Evolutionary conservation across 2,113 vertebrate species (phyloP), one percentile per base, ranked within the genome.

Genomic region (Nycticryphes semicollaris): DNA sequence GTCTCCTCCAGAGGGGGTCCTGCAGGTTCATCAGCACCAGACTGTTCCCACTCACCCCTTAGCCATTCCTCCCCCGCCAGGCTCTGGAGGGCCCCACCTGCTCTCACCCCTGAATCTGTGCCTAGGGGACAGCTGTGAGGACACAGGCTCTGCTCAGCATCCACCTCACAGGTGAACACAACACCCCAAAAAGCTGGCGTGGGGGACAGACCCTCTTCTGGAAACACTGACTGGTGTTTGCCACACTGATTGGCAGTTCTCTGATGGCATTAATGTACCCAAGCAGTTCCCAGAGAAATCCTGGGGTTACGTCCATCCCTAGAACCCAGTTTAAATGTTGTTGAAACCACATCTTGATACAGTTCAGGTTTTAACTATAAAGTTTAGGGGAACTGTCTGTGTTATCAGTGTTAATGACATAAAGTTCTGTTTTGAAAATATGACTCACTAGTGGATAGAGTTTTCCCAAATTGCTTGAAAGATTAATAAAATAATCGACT

Each of bases 401-500:
- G 24, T 79, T 57, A 73, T 67, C 74, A 17, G 45, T 1, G 0
- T 79, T 91, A 87, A 83, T 85, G 22, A 48, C 62, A 82, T 75
- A 13, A 83, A 91, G n/a, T 63, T 91, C 83, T 77, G 12, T 66
- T 92, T 92, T 85, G 82, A 93, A 96, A 92, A 92, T 70, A 82
- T 0, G 2, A 47, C 57, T 92, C 56, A 13, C 54, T 59, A 59
- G 85, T 35, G 87, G 70, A 37, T 69, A 85, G 67, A 90, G 79
- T 90, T 96, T 93, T 96, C 82, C 93, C 91, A 95, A 95, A 92
- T 59, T 95, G 83, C 88, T 89, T 93, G 70, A 74, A 94, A 84
- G 75, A 94, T 96, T 95, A 92, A 92, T 88, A 87, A 96, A 95
- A 93, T 87, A 93, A 94, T 92, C 90, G 93, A 76, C 56, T 94